A percentile compares a stretch with the other conserved stretches of the same genome.
Conservation (phyloP, 2,888 invertebrate species). For the Molorchus minor region DNA sequence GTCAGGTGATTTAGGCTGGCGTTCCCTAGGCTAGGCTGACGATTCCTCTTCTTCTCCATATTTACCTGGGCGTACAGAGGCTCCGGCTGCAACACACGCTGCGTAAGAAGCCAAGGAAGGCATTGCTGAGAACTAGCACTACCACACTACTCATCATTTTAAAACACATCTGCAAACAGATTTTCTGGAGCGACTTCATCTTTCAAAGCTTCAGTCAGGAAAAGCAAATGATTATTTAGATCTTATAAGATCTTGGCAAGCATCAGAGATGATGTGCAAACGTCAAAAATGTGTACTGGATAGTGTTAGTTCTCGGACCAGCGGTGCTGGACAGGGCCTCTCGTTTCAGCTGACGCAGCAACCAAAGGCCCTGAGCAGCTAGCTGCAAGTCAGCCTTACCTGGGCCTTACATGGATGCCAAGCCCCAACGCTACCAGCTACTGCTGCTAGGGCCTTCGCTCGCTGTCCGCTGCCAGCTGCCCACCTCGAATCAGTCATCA, state of each 20-base stretch:
- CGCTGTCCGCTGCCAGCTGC: conserved; percentile 53
- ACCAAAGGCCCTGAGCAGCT: conserved; percentile 64
- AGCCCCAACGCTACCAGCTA: conserved; percentile 41
- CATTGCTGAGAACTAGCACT: conserved; percentile 14
- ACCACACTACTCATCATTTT: too few relatives aligned
- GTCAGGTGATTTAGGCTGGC: conserved; percentile 55
- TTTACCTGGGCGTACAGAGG: conserved; percentile 74
- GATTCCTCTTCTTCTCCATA: conserved; percentile 71
- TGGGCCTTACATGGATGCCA: conserved; percentile 49
- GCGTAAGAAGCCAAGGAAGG: conserved; percentile 21
- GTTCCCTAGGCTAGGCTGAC: conserved; percentile 60
- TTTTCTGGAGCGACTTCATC: too few relatives aligned
- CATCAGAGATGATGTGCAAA: too few relatives aligned
- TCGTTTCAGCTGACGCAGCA: conserved; percentile 59
- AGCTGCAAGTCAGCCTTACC: conserved; percentile 62
- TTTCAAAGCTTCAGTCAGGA: too few relatives aligned
- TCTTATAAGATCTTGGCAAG: too few relatives aligned
- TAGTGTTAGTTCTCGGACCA: conserved; percentile 28
- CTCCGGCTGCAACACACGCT: conserved; percentile 61
- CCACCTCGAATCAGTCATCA: conserved; percentile 53
- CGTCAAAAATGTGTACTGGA: too few relatives aligned
- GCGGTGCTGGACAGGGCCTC: conserved; percentile 61
- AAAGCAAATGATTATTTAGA: too few relatives aligned
- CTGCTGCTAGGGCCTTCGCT: conserved; percentile 59
- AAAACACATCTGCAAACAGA: too few relatives aligned